A percentile compares a stretch with the other conserved stretches of the same genome.
phyloP scores from a whole-genome alignment of 2,888 invertebrate genomes.

The Melanotus villosus region DNA sequence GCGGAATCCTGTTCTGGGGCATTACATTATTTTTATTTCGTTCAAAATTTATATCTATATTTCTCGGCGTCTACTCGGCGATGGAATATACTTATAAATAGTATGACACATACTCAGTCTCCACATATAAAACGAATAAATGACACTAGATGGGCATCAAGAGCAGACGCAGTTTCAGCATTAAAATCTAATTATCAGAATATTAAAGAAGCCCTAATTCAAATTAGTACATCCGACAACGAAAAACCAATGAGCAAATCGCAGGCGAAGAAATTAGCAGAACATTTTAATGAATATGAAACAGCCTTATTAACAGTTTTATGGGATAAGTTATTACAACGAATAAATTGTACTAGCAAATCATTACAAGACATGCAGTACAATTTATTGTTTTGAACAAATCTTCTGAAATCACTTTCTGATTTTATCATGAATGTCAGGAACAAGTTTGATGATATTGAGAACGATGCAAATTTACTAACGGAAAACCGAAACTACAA shows the following conservation, averaged over 20 bases:
- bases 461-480: background rate
- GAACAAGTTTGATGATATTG: constrained; percentile 19
- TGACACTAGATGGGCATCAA: constrained; percentile 2
- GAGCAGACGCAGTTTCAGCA: background rate
- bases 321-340: too few relatives aligned
- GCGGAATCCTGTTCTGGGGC: too few relatives aligned
- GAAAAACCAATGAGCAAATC: constrained; percentile 17
- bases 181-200: constrained; percentile 12
- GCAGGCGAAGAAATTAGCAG: constrained; percentile 12
- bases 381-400: background rate
- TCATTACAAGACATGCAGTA: constrained; percentile 1
- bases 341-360: constrained; percentile 7
- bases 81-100: too few relatives aligned
- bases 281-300: constrained; percentile 13
- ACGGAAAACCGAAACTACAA: constrained; percentile 11
- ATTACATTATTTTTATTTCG: too few relatives aligned
- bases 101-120: too few relatives aligned
- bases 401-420: background rate
- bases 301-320: constrained; percentile 15
- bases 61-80: too few relatives aligned
- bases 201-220: too few relatives aligned
- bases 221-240: background rate
- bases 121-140: constrained; percentile 20
- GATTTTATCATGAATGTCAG: background rate
- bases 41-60: too few relatives aligned